phyloP scores from a whole-genome alignment of 1,140 invertebrate species.

The Tetragnatha versicolor region DNA sequence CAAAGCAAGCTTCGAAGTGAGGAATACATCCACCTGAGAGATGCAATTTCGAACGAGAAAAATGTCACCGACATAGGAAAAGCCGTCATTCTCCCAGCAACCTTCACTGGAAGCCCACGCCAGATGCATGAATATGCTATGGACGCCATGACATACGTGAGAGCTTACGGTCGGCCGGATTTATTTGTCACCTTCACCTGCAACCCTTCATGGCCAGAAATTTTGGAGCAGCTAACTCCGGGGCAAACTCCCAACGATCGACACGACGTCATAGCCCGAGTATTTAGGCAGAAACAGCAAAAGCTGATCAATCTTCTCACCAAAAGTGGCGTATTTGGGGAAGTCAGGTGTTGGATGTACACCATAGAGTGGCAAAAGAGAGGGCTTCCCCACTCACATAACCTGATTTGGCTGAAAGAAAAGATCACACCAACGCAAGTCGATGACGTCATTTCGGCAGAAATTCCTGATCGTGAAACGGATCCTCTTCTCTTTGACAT shows the following conservation, averaged over 20 bases:
- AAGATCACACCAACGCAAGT: neutral
- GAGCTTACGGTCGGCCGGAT: slow-evolving; percentile 63
- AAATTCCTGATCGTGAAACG: slow-evolving; percentile 56
- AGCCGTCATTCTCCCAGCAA: no score
- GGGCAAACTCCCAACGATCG: slow-evolving; percentile 59
- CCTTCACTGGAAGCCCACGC: no score
- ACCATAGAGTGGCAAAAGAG: slow-evolving; percentile 65
- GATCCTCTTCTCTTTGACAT: slow-evolving; percentile 63
- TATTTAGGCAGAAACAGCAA: slow-evolving; percentile 63
- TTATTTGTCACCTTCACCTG: slow-evolving; percentile 66
- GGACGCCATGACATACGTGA: slow-evolving; percentile 45
- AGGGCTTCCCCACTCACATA: slow-evolving; percentile 64
- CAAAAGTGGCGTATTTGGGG: slow-evolving; percentile 43
- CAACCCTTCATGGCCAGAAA: slow-evolving; percentile 67
- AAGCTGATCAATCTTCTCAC: slow-evolving; percentile 59
- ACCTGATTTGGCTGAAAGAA: slow-evolving; percentile 58
- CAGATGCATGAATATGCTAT: slow-evolving; percentile 1
- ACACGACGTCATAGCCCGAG: slow-evolving; percentile 63
- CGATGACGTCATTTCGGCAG: slow-evolving; percentile 56
- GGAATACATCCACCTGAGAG: no score
- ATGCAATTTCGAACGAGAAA: no score
- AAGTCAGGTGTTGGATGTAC: slow-evolving; percentile 56
- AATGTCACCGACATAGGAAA: no score
- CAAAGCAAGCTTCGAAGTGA: no score
- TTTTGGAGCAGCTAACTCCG: slow-evolving; percentile 59